Base-by-base conservation (phyloP, 2,888 invertebrate genomes). In the Spatulosminthurus flaviceps region DNA sequence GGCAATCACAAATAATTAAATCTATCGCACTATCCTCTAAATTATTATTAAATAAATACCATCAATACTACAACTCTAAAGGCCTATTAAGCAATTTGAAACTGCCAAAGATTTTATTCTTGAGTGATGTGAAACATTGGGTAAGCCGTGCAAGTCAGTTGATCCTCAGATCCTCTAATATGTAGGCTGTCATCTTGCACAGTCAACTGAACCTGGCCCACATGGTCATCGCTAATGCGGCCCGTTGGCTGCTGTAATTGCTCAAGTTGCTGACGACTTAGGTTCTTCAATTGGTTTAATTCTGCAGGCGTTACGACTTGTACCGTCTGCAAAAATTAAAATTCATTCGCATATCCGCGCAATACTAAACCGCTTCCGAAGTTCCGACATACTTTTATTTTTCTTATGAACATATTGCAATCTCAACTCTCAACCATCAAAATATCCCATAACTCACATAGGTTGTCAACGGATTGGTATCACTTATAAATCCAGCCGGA, bases 221-320 rank as follows among this genome's bases (percentile, higher is more conserved):
- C 19, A 24, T 72, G 71, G 16, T 72, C 71, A 42, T 72, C 42
- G 2, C 16, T 43, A 19, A 72, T 21, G 9, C 42, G 71, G 28
- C n/a, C 29, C 26, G 73, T 61, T 13, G 43, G 73, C 21, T 70
- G 70, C 28, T 73, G 73, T n/a, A 73, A 34, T 13, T 60, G 60
- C n/a, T 73, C 60, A 11, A 61, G 1, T 60, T 73, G 73, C 1
- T 76, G 67, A 1, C 28, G 42, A 51, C 41, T 69, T n/a, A 43
- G 21, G 11, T 24, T 66, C 26, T 28, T 64, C 42, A 70, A 22
- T 5, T 70, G 70, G 19, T 34, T 42, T 24, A 67, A 26, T 24
- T 76, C 76, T n/a, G 61, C 69, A 2, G 76, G 69, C 21, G 67
- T 42, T 0, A 76, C 67, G 9, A 76, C 76, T 51, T 69, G 76